Evolutionary conservation across 2,888 invertebrate genomes (phyloP).

Genomic region (Cataglyphis livida): DNA sequence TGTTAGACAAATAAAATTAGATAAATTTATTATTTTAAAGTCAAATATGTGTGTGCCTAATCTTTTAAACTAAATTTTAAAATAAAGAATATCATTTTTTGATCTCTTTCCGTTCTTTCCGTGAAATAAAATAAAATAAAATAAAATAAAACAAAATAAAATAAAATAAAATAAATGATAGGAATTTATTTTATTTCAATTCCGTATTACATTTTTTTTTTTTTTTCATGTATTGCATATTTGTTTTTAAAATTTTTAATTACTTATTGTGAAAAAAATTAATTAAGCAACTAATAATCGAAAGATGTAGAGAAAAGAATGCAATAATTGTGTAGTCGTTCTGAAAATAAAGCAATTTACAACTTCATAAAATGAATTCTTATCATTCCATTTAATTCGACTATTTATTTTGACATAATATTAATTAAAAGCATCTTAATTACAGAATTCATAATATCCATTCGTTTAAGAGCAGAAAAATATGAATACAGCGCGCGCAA

Average conservation of each 20-base stretch:
- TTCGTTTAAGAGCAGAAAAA: neutral
- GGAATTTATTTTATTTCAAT: neutral
- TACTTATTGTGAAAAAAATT: neutral
- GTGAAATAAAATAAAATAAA: neutral
- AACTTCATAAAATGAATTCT: slow-evolving; percentile 9
- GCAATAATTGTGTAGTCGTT: neutral
- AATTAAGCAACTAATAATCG: neutral
- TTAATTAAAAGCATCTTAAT: neutral
- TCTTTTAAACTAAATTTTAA: neutral
- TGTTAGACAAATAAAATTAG: neutral
- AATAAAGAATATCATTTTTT: neutral
- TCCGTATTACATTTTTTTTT: neutral
- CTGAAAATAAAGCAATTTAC: neutral
- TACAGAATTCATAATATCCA: neutral
- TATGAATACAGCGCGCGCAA: neutral
- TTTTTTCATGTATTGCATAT: neutral
- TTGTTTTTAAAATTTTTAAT: neutral
- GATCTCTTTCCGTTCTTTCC: neutral
- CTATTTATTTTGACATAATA: neutral
- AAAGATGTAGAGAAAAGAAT: neutral
- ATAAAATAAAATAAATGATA: neutral
- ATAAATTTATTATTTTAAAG: neutral
- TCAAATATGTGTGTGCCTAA: neutral
- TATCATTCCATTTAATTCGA: neutral
- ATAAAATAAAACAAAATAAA: no score